Evolutionary conservation across 2,888 invertebrate genomes (phyloP).

Genomic region (Leptinotarsa rubiginosa): DNA sequence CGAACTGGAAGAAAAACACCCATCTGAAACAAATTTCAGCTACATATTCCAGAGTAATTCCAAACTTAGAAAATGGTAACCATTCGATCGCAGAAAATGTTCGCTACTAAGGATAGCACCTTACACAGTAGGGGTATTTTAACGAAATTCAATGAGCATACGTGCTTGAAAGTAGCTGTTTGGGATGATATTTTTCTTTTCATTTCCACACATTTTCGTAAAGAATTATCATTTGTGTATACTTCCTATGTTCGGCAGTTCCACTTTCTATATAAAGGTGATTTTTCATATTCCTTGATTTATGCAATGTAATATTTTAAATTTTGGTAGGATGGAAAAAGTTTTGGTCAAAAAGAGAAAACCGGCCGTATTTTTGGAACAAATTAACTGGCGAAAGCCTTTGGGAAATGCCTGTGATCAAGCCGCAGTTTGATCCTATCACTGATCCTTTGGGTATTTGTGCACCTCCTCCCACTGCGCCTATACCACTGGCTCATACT

Average conservation of each 20-base stretch:
- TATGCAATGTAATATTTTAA: neutral
- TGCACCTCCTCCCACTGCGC: constrained; percentile 47
- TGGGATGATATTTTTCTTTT: no score
- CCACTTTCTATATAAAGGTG: no score
- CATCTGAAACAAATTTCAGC: no score
- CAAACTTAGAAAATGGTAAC: no score
- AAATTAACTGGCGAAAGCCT: constrained; percentile 95
- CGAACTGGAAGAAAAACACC: no score
- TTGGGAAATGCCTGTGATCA: constrained; percentile 93
- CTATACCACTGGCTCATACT: constrained; percentile 47
- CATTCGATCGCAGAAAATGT: no score
- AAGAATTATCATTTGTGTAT: neutral
- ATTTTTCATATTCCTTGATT: neutral
- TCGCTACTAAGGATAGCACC: no score
- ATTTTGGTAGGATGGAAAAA: constrained; percentile 78
- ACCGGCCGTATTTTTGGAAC: constrained; percentile 96
- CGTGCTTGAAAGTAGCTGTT: no score
- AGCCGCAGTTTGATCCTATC: constrained; percentile 88
- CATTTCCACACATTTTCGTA: neutral
- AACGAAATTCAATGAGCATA: no score
- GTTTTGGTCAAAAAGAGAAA: constrained; percentile 96
- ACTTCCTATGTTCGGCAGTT: neutral
- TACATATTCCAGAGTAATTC: no score
- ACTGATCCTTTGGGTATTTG: constrained; percentile 67
- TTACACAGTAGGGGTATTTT: no score